Base-by-base conservation (phyloP, 2,888 invertebrate species). In the Helobdella robusta region DNA sequence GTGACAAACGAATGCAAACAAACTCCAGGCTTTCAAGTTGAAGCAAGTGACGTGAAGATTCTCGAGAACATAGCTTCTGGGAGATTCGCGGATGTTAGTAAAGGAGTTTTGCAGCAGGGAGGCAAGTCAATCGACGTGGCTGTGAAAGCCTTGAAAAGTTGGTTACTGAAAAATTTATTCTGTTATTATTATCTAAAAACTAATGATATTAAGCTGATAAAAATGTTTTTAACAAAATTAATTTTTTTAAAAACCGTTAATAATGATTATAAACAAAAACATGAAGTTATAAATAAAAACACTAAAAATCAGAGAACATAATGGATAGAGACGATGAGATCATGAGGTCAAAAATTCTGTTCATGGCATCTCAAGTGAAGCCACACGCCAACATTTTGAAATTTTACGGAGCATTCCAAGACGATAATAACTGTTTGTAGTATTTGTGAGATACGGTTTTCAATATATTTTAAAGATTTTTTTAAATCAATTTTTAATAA, bases 301-400 rank as follows among this genome's bases (percentile, higher is more conserved):
- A n/a, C n/a, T n/a, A n/a, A n/a, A n/a, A n/a, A n/a, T n/a, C n/a
- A n/a, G n/a, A n/a, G n/a, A n/a, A n/a, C n/a, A n/a, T n/a, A n/a
- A n/a, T n/a, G n/a, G n/a, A 44, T 30, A 32, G 34, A 3, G 64
- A 64, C 35, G 54, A 30, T 6, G 64, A 54, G 18, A 32, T 65
- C n/a, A 66, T 66, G 60, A 48, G 28, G 28, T 15, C 25, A 3
- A 66, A 66, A 61, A 66, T 66, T 32, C 30, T 40, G 23, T 66
- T 66, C 48, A 36, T 60, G 60, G 46, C 40, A 15, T 40, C 28
- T 8, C 18, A 64, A 18, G 60, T 66, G 20, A 36, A 36, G 28
- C 60, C 60, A 36, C 66, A 66, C 40, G 48, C 44, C 18, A 66
- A 66, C 61, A 40, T 66, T 30, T 23, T 66, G 50, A 50, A 54